Percentiles rank a stretch among this genome's conserved stretches.
Evolutionary conservation across 1,140 invertebrate species (phyloP).

Genomic region (Pollicipes pollicipes): DNA sequence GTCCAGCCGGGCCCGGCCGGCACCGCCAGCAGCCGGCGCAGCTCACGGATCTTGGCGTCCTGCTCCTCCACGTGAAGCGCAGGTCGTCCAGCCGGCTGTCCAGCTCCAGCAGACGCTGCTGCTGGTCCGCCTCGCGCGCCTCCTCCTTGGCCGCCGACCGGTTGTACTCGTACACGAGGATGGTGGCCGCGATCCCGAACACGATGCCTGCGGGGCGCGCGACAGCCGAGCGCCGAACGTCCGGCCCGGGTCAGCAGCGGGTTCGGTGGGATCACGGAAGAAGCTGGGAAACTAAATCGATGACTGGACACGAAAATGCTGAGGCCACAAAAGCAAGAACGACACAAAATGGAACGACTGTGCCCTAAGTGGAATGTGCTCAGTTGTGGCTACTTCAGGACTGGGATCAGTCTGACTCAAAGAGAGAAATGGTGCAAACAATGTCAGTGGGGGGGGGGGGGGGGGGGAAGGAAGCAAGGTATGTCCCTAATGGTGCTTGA

Average conservation of each 20-base stretch:
- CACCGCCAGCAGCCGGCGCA: not conserved
- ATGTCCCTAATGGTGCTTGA: no score
- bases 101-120: not conserved
- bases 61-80: not conserved
- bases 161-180: not conserved
- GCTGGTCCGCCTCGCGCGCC: not conserved
- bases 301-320: no score
- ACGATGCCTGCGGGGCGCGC: not conserved
- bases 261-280: no score
- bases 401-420: no score
- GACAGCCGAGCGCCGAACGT: not conserved
- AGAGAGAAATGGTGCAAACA: no score
- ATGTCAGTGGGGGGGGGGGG: no score
- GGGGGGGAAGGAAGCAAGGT: no score
- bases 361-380: no score
- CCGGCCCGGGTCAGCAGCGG: conserved; percentile 5
- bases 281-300: no score
- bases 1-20: conserved; percentile 24
- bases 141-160: not conserved
- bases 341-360: no score
- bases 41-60: not conserved
- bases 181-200: not conserved
- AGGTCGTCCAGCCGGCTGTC: not conserved
- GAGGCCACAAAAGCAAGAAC: no score
- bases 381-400: no score